Conservation (phyloP, 2,113 vertebrate genomes). For the Ciconia stormi region DNA sequence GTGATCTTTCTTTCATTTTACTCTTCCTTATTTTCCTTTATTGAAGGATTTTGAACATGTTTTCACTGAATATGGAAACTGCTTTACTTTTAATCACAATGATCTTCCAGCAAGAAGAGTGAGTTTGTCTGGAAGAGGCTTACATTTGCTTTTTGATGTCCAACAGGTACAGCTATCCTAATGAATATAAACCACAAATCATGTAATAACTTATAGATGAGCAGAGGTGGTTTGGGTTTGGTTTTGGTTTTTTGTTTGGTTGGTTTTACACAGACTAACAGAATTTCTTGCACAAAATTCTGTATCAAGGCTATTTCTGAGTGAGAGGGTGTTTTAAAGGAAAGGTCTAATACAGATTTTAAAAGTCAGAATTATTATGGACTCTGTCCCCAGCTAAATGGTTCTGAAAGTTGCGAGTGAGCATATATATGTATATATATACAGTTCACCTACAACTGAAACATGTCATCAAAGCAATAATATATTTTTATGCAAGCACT, state of each 20-base stretch:
- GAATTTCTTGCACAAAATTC: background rate
- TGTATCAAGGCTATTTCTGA: background rate
- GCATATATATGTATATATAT: background rate
- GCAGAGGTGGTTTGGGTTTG: background rate
- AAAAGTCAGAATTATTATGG: background rate
- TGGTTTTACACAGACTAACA: background rate
- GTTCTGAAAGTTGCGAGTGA: background rate
- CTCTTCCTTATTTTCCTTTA: constrained; percentile 21
- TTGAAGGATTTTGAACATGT: constrained; percentile 78
- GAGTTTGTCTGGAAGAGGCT: constrained; percentile 77
- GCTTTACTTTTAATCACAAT: constrained; percentile 80
- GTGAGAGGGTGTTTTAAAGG: background rate
- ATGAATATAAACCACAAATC: background rate
- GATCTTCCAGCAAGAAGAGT: constrained; percentile 63
- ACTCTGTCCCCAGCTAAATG: background rate
- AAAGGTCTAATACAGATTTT: background rate
- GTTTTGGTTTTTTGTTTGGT: background rate
- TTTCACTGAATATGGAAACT: constrained; percentile 83
- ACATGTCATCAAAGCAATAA: background rate
- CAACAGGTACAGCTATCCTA: constrained; percentile 69
- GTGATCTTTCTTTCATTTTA: background rate
- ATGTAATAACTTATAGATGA: background rate
- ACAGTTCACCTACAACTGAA: background rate
- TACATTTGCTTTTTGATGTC: constrained; percentile 76
- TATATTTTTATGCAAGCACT: background rate